Evolutionary conservation across 2,888 invertebrate species (phyloP), one percentile per base, ranked within the genome.

Genomic region (Drosophila subquinaria): DNA sequence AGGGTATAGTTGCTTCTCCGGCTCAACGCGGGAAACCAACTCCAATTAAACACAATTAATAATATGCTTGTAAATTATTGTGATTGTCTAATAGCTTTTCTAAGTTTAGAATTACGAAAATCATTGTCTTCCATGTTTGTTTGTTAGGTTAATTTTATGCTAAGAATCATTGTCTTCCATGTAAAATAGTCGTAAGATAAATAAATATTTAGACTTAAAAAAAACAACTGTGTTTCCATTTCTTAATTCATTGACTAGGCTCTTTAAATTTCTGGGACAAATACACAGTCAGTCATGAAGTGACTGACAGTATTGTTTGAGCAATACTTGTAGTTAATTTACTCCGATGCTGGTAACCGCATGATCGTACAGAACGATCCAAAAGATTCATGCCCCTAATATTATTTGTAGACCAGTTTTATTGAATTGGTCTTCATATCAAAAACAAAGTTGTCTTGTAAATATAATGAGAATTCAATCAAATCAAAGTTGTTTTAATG

Each of bases 41-140:
- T 60, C 45, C 77, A 78, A 90, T 84, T 79, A 78, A 89, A 87
- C 82, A 89, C 79, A 88, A 87, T 52, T 73, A 51, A 72, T 63
- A 66, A 76, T 72, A 77, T 74, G 71, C 61, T 72, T 72, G 66
- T 67, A 64, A 75, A 76, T 68, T 67, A 77, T 79, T 84, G 80
- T 89, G 79, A 82, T 88, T 76, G 62, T 73, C 63, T 66, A 53
- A 42, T 68, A 74, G 62, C 68, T 84, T 68, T 71, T 73, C 67
- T 56, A 76, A 78, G 73, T 27, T 55, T 76, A 76, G 72, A 52
- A 17, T 51, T 82, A 79, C 73, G 40, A 76, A 76, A 82, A 89
- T 91, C 91, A 90, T 89, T 91, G 91, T 91, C 91, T 90, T 90
- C 90, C 91, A 82, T 83, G 80, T 85, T 85, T 85, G 90, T 89